phyloP scores from a whole-genome alignment of 2,113 vertebrate species.

The Gorsachius goisagi region DNA sequence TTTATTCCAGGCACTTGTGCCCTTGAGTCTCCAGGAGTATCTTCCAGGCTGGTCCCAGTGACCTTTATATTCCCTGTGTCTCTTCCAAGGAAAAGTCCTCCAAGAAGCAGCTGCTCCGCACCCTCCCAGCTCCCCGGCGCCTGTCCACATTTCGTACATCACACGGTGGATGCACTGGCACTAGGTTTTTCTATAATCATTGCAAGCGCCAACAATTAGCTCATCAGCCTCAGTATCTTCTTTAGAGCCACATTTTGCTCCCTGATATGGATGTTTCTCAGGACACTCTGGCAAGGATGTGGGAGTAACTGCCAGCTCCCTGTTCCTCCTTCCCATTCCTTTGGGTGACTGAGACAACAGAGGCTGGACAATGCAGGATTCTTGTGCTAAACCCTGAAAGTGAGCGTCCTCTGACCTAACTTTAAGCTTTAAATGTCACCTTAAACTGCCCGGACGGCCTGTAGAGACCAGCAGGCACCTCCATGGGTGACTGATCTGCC shows the following conservation, averaged over 20 bases:
- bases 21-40: neutral
- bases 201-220: neutral
- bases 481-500: neutral
- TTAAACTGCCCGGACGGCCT: neutral
- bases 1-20: neutral
- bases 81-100: neutral
- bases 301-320: neutral
- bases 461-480: neutral
- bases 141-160: neutral
- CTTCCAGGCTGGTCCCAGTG: neutral
- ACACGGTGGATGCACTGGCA: neutral
- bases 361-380: neutral
- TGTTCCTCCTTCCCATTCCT: neutral
- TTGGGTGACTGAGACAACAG: neutral
- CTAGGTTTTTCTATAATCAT: neutral
- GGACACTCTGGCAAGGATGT: neutral
- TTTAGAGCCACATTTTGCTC: neutral
- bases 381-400: neutral
- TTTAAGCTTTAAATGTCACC: neutral
- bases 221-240: neutral
- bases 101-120: neutral
- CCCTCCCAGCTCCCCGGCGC: neutral
- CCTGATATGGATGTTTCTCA: neutral
- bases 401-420: neutral
- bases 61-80: neutral